Conservation (phyloP, 2,797 vertebrate species). For the Anguilla marmorata region DNA sequence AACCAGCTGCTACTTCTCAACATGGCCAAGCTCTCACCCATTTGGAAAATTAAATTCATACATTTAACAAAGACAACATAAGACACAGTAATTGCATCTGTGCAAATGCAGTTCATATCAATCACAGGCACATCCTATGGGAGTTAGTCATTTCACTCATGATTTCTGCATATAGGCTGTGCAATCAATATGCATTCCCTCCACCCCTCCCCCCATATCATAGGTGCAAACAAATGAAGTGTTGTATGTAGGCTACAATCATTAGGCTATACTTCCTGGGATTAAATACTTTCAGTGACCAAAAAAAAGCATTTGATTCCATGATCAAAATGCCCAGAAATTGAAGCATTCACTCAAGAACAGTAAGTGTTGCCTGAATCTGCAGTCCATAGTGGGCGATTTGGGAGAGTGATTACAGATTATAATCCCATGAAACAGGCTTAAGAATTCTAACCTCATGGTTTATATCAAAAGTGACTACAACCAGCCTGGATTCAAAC, state of each 20-base stretch:
- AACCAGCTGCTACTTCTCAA: background rate
- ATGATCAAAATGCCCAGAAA: too few species aligned
- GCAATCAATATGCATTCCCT: too few species aligned
- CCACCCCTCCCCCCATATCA: too few species aligned
- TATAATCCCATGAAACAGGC: background rate
- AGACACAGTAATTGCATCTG: too few species aligned
- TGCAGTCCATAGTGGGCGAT: background rate
- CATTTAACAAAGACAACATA: background rate
- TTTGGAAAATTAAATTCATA: background rate
- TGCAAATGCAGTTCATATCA: too few species aligned
- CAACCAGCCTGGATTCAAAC: background rate
- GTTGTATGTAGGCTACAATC: too few species aligned
- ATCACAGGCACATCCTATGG: background rate
- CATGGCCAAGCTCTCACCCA: background rate
- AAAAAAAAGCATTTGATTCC: too few species aligned
- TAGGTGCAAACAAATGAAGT: too few species aligned
- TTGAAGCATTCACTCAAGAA: background rate
- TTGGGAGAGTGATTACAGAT: background rate
- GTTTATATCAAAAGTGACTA: background rate
- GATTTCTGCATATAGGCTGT: too few species aligned
- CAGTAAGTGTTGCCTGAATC: background rate
- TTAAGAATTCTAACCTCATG: background rate
- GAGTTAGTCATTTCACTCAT: too few species aligned
- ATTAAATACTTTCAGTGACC: too few species aligned
- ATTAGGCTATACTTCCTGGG: too few species aligned